Percentiles rank a stretch among this genome's conserved stretches.
Evolutionary conservation across 2,888 invertebrate species (phyloP).

Genomic region (Drosophila lutescens): DNA sequence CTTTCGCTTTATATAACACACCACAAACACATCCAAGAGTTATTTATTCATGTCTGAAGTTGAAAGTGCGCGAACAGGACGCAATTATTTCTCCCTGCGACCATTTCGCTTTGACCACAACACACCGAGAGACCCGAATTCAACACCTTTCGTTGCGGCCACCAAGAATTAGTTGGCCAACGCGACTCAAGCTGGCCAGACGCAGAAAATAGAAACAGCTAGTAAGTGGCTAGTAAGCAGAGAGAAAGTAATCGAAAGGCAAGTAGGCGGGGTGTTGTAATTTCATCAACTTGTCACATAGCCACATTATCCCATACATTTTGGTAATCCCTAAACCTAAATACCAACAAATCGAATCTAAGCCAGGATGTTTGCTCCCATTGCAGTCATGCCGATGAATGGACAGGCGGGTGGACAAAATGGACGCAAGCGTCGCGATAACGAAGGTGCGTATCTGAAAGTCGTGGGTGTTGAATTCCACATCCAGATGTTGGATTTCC

Average conservation of each 20-base stretch:
- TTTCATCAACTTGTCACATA: neutral
- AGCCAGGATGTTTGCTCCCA: constrained; percentile 35
- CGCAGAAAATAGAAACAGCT: constrained; percentile 43
- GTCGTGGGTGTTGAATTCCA: neutral
- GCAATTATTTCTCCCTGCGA: constrained; percentile 61
- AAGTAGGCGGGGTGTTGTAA: constrained; percentile 16
- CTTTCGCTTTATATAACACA: constrained; percentile 22
- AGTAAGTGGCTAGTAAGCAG: constrained; percentile 3
- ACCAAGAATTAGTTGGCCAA: constrained; percentile 67
- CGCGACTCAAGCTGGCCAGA: constrained; percentile 66
- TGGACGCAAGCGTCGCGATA: constrained; percentile 75
- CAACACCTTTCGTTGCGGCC: constrained; percentile 70
- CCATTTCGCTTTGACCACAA: constrained; percentile 51
- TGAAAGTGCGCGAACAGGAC: constrained; percentile 62
- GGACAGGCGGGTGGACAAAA: constrained; percentile 76
- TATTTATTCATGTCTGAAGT: constrained; percentile 57
- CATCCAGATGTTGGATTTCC: constrained; percentile 26
- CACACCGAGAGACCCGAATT: constrained; percentile 69
- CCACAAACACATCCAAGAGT: constrained; percentile 10
- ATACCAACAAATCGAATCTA: neutral
- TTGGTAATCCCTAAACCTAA: neutral
- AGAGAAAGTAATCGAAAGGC: neutral
- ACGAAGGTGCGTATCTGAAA: constrained; percentile 78
- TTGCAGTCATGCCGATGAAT: constrained; percentile 84
- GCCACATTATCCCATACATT: neutral